Evolutionary conservation across 2,888 invertebrate genomes (phyloP), one percentile per base, ranked within the genome.

Genomic region (Danaus chrysippus): DNA sequence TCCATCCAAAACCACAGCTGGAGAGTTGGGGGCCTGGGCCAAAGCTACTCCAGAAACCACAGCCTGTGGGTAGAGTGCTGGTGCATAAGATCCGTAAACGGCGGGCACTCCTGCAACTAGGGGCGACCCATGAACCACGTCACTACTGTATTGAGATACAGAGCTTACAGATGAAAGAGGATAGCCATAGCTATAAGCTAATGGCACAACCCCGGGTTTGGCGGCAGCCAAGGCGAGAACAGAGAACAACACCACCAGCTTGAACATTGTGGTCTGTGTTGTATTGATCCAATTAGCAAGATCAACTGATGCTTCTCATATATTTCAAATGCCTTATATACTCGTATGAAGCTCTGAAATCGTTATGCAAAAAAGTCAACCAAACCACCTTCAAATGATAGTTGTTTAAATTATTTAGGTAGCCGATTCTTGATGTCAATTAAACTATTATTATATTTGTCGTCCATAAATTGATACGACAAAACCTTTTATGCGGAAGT

Each of bases 171-270:
- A 71, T 6, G 78, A 74, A 42, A 71, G 49, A 15, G 15, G 49
- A 49, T 49, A 49, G 49, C 49, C 73, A 13, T 81, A 71, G 65
- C 76, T 75, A 77, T 86, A 87, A 1, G 79, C 77, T 11, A 68
- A 10, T 1, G 85, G 85, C 17, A 76, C 74, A 62, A 84, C 74
- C 55, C 79, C 63, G 11, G 91, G 91, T 78, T 87, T 91, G 78
- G 93, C 93, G 68, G 86, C 92, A 69, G 90, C 93, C 78, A 93
- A 73, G 75, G 93, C 92, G 77, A 92, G 80, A 67, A 93, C 83
- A 76, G 92, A 92, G 79, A 92, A 92, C 90, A 94, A 92, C 84
- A 92, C 92, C 91, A 93, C 92, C 92, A 91, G 79, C 81, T 90
- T 90, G 77, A 75, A 86, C 91, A 91, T 91, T 76, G 77, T 90